These are phyloP conservation scores for Chloroceryle inda DNA, from an alignment of 2,797 vertebrate genomes.

Conservation along the genomic window DNA sequence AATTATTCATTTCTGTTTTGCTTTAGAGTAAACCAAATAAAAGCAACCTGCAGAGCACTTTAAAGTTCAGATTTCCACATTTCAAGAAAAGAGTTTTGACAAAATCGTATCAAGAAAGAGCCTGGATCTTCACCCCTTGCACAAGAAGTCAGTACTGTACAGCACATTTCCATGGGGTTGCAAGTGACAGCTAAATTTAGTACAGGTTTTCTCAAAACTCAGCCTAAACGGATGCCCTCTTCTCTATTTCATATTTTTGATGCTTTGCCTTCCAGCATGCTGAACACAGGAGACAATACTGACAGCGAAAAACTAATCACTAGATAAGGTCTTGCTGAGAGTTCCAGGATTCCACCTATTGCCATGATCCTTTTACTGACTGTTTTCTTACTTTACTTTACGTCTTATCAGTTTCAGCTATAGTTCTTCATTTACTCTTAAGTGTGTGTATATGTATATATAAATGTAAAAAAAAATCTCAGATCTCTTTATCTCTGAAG, in stretches of 20 bases:
- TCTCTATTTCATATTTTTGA: neutral
- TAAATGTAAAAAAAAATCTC: neutral
- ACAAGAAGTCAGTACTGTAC: neutral
- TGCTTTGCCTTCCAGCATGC: neutral
- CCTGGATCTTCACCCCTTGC: neutral
- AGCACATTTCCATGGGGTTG: neutral
- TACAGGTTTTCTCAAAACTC: neutral
- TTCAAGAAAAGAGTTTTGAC: neutral
- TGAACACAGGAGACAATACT: neutral
- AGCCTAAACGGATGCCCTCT: neutral
- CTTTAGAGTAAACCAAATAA: neutral
- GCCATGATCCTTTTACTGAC: neutral
- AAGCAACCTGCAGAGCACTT: neutral
- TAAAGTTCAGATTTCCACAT: neutral
- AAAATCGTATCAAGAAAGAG: neutral
- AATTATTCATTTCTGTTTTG: neutral
- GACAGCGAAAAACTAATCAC: neutral
- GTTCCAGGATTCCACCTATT: neutral
- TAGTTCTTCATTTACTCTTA: neutral
- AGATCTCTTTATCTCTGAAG: neutral
- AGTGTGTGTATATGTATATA: rapidly evolving
- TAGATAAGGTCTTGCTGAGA: neutral
- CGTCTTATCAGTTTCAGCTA: neutral
- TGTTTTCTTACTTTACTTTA: neutral
- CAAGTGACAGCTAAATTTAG: neutral